These are phyloP conservation scores for Bombus sibiricus DNA, from an alignment of 1,140 invertebrate genomes.

Conservation along the genomic window DNA sequence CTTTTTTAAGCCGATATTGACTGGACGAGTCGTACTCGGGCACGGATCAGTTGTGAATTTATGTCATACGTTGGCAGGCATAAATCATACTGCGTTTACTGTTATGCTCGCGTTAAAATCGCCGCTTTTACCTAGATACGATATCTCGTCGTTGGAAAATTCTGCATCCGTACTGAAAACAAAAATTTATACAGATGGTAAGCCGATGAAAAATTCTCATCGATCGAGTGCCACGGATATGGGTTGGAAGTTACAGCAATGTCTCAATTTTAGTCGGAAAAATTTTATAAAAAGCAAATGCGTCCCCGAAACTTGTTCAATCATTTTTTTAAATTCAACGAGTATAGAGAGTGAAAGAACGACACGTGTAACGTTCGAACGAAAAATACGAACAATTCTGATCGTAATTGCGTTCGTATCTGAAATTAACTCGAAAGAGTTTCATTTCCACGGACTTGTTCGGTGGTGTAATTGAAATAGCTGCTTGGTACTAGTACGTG, in stretches of 20 bases:
- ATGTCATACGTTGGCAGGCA: slow-evolving; percentile 4
- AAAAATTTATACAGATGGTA: neutral
- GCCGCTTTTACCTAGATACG: neutral
- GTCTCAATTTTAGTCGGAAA: neutral
- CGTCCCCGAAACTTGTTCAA: neutral
- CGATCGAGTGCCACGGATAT: neutral
- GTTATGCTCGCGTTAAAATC: neutral
- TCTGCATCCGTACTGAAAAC: neutral
- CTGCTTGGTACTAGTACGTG: neutral
- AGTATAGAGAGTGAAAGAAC: neutral
- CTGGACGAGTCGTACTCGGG: neutral
- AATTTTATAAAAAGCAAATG: neutral
- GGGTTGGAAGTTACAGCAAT: neutral
- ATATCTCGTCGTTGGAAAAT: neutral
- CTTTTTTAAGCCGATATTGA: slow-evolving; percentile 16
- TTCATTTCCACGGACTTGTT: slow-evolving; percentile 12
- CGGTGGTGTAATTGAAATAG: slow-evolving; percentile 27
- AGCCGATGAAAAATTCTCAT: neutral
- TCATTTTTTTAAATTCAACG: neutral
- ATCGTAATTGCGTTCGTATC: slow-evolving; percentile 9
- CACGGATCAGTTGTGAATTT: slow-evolving; percentile 25
- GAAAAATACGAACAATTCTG: neutral
- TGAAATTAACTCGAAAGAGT: slow-evolving; percentile 22
- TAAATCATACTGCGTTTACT: slow-evolving; percentile 26
- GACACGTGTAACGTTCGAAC: neutral